Evolutionary conservation across 2,888 invertebrate genomes (phyloP).

Genomic region (Lobophora halterata): DNA sequence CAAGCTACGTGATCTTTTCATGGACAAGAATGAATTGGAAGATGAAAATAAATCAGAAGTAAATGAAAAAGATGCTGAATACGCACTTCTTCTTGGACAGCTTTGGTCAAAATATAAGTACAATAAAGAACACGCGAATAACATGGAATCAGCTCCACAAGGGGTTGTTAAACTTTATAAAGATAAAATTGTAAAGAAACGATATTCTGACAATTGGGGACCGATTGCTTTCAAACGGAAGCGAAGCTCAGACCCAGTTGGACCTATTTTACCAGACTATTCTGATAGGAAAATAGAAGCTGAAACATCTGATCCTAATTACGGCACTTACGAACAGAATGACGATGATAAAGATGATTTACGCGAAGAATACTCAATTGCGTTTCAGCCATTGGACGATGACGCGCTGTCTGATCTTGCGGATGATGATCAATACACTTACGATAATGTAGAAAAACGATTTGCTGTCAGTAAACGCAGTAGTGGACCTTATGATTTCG

Average conservation of each 20-base stretch:
- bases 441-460: conserved; percentile 76
- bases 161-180: conserved; percentile 72
- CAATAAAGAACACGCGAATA: conserved; percentile 56
- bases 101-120: conserved; percentile 81
- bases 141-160: conserved; percentile 57
- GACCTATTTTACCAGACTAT: conserved; percentile 49
- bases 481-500: conserved; percentile 60
- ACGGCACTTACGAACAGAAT: conserved; percentile 57
- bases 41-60: conserved; percentile 53
- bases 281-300: conserved; percentile 50
- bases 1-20: conserved; percentile 62
- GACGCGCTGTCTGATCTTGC: conserved; percentile 59
- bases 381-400: conserved; percentile 74
- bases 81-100: conserved; percentile 76
- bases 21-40: conserved; percentile 57
- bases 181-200: conserved; percentile 70
- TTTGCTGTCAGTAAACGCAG: conserved; percentile 86
- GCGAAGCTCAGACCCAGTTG: conserved; percentile 62
- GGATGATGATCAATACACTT: conserved; percentile 67
- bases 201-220: conserved; percentile 72
- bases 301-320: conserved; percentile 49
- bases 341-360: conserved; percentile 69
- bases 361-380: conserved; percentile 70
- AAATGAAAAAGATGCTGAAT: conserved; percentile 73
- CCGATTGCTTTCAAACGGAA: conserved; percentile 76